Percentiles rank a stretch among this genome's conserved stretches.
These are phyloP conservation scores for Drosophila cardini DNA, from an alignment of 1,140 invertebrate species.

Conservation along the genomic window DNA sequence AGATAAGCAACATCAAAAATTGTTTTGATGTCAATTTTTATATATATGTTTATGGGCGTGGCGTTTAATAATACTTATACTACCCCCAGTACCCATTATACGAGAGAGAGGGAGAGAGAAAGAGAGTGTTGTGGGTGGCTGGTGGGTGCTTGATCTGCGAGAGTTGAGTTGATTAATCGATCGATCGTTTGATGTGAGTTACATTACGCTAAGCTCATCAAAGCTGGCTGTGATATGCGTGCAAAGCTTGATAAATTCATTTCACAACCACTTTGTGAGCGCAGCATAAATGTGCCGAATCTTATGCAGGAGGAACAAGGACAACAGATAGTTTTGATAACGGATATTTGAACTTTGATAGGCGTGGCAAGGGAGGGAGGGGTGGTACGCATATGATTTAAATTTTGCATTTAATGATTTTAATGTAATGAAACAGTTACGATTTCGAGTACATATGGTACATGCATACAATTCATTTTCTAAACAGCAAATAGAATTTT, in stretches of 20 bases:
- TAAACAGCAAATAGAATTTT: no score
- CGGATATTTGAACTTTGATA: neutral
- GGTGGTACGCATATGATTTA: slow-evolving; percentile 10
- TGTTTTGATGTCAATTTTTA: slow-evolving; percentile 43
- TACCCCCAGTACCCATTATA: neutral
- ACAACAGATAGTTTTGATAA: neutral
- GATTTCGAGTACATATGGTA: slow-evolving; percentile 26
- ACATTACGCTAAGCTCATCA: slow-evolving; percentile 90
- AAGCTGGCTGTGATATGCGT: slow-evolving; percentile 96
- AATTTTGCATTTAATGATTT: slow-evolving; percentile 54
- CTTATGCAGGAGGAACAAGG: slow-evolving; percentile 30
- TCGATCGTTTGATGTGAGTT: slow-evolving; percentile 68
- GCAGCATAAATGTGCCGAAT: slow-evolving; percentile 74
- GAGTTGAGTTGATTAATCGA: slow-evolving; percentile 42
- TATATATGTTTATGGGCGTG: neutral
- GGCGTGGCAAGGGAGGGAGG: neutral
- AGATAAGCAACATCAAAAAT: slow-evolving; percentile 83
- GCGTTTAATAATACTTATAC: neutral
- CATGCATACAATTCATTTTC: slow-evolving; percentile 12
- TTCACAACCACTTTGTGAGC: slow-evolving; percentile 91
- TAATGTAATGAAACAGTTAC: slow-evolving; percentile 40
- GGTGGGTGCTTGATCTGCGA: slow-evolving; percentile 35
- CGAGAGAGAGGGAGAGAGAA: neutral
- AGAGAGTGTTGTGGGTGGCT: slow-evolving; percentile 5
- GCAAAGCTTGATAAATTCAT: slow-evolving; percentile 86